Evolutionary conservation across 2,797 vertebrate genomes (phyloP), one percentile per base, ranked within the genome.

Genomic region (Melanotaenia nigrans): DNA sequence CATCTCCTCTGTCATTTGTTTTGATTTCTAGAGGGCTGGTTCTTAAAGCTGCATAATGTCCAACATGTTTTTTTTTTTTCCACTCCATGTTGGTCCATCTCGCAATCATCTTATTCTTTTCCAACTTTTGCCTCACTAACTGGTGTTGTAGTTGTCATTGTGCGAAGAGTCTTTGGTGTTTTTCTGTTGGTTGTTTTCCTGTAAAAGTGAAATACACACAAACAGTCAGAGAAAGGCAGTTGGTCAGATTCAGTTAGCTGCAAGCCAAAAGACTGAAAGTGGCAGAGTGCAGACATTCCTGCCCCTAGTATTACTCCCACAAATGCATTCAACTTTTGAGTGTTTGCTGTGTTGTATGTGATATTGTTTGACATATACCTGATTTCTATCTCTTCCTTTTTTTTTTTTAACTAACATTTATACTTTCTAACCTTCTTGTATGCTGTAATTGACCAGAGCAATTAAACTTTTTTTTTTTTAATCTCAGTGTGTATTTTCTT

Each of bases 91-190:
- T 49, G 63, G 85, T 81, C 65, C 69, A 64, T 89, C 73, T 85
- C 73, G 77, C 61, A 35, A 73, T 60, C 65, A 61, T 76, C 55
- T 51, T 73, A 6, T 68, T 83, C 38, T 65, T 75, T 73, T 69
- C 81, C 68, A 71, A 70, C 75, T 77, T 77, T 78, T 75, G 73
- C 75, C 74, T 89, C 80, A 85, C 83, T 84, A 73, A 81, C 75
- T 73, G 57, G 65, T 90, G 80, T 87, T 81, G 76, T 87, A 78
- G 85, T 85, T 69, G 70, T 87, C 77, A 60, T 73, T 75, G 81
- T 78, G 78, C 77, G 68, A 38, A 28, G 65, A 72, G 67, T 82
- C 53, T 6, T 67, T 64, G 36, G 72, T 83, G 49, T 75, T 59
- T 24, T 76, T 61, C 5, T 45, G 13, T 13, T 13, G 5, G 7